A percentile compares a stretch with the other conserved stretches of the same genome.
Conservation (phyloP, 1,140 invertebrate genomes). For the Chionoecetes opilio region DNA sequence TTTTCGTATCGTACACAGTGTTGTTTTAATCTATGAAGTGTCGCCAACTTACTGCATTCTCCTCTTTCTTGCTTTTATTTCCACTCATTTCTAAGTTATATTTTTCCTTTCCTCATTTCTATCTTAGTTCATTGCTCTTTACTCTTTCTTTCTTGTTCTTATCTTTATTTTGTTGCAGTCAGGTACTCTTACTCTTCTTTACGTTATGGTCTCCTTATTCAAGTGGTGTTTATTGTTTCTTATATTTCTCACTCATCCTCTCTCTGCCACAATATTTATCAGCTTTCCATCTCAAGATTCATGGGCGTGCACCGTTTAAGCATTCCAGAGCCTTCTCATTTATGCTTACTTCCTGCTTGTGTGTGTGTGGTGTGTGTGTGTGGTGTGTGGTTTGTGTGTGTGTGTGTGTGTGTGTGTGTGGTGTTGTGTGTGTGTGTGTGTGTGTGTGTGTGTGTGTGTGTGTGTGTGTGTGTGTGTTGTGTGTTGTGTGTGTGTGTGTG, state of each 20-base stretch:
- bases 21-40: no score
- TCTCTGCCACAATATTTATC: no score
- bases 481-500: neutral
- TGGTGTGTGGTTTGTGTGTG: neutral
- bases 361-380: neutral
- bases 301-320: neutral
- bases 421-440: neutral
- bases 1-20: no score
- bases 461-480: neutral
- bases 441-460: slow-evolving; percentile 3
- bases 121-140: no score
- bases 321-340: neutral
- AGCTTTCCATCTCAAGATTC: neutral
- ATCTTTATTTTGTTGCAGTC: neutral
- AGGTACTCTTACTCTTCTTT: no score
- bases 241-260: no score
- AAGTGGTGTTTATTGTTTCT: no score
- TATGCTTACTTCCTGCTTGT: neutral
- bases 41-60: no score
- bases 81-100: no score
- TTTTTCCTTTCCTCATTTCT: no score
- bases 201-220: no score
- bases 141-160: neutral
- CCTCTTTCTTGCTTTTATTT: no score
- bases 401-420: slow-evolving; percentile 9